Conservation (phyloP, 2,888 invertebrate species). For the Caenorhabditis becei region DNA sequence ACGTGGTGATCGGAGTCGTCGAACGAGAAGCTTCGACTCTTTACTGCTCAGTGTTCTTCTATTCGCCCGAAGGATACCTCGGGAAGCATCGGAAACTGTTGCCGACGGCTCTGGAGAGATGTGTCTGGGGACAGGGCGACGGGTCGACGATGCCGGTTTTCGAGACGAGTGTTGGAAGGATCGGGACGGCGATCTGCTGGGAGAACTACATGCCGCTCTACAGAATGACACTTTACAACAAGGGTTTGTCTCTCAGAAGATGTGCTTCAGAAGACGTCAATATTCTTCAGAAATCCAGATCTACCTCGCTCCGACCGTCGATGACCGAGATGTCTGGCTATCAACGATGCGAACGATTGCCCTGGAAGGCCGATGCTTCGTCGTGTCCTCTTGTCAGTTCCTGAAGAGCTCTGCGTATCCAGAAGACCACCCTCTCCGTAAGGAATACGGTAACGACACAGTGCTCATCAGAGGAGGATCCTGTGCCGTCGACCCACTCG, state of each 20-base stretch:
- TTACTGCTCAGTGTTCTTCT: slow-evolving; percentile 80
- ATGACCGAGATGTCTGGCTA: slow-evolving; percentile 78
- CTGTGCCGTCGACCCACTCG: slow-evolving; percentile 77
- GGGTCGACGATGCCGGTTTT: slow-evolving; percentile 76
- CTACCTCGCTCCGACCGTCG: slow-evolving; percentile 79
- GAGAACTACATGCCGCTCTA: slow-evolving; percentile 79
- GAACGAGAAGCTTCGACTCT: slow-evolving; percentile 74
- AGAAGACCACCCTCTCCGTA: slow-evolving; percentile 69
- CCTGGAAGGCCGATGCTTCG: slow-evolving; percentile 78
- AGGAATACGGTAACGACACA: slow-evolving; percentile 64
- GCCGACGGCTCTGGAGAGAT: slow-evolving; percentile 78
- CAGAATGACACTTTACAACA: slow-evolving; percentile 67
- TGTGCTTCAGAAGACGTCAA: neutral
- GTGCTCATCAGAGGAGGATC: slow-evolving; percentile 77
- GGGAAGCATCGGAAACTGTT: slow-evolving; percentile 78
- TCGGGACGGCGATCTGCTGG: slow-evolving; percentile 78
- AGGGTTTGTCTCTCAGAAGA: slow-evolving; percentile 43
- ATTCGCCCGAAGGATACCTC: slow-evolving; percentile 69
- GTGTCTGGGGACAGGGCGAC: slow-evolving; percentile 78
- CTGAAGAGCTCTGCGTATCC: slow-evolving; percentile 72
- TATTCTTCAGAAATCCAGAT: slow-evolving; percentile 72
- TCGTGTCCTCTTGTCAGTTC: slow-evolving; percentile 78
- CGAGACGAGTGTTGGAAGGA: slow-evolving; percentile 72
- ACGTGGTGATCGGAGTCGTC: slow-evolving; percentile 76
- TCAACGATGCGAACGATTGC: slow-evolving; percentile 78